Conservation (phyloP, 2,113 vertebrate genomes). For the Dermatemys mawii region DNA sequence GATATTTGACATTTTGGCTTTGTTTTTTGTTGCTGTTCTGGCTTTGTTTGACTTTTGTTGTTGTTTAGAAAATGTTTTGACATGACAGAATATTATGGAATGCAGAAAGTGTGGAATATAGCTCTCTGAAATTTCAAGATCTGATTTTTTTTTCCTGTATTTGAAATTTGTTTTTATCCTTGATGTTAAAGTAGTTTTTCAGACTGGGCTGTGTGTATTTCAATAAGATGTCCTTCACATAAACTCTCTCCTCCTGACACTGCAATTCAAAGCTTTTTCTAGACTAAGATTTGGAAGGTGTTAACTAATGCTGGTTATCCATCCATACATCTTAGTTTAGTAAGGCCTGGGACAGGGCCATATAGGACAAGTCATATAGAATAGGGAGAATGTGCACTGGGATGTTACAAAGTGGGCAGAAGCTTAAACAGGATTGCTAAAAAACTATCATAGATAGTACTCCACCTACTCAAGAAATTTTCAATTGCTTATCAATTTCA, state of each 20-base stretch:
- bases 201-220: fast-evolving
- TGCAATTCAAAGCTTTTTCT: not conserved
- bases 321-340: not conserved
- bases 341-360: not conserved
- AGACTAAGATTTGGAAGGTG: not conserved
- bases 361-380: not conserved
- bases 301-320: not conserved
- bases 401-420: not conserved
- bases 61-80: not conserved
- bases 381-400: not conserved
- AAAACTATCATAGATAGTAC: not conserved
- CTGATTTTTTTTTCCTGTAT: not conserved
- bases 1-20: not conserved
- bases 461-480: not conserved
- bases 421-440: not conserved
- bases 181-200: not conserved
- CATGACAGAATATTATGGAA: not conserved
- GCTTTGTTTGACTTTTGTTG: not conserved
- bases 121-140: not conserved
- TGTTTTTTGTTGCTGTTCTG: not conserved
- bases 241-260: not conserved
- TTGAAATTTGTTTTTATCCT: not conserved
- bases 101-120: not conserved
- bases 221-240: not conserved
- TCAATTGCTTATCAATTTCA: not conserved